phyloP scores from a whole-genome alignment of 1,140 invertebrate species.

The Euwallacea similis region DNA sequence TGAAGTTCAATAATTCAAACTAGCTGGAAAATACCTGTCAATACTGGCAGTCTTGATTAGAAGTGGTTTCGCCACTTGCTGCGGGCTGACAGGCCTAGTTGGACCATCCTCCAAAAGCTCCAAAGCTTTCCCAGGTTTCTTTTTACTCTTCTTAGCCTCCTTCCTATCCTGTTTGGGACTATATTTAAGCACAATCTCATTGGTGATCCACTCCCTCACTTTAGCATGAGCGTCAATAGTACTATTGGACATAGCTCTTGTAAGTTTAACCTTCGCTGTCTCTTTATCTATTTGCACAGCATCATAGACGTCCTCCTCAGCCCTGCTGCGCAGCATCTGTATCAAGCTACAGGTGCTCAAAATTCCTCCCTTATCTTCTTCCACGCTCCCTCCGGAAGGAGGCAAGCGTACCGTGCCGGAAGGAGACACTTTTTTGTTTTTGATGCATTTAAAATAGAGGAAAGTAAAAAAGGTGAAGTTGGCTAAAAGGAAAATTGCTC shows the following conservation, averaged over 20 bases:
- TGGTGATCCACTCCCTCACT: constrained; percentile 81
- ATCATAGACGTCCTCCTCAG: constrained; percentile 62
- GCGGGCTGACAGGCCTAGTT: constrained; percentile 56
- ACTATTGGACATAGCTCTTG: constrained; percentile 72
- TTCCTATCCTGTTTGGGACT: constrained; percentile 61
- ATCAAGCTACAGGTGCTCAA: constrained; percentile 59
- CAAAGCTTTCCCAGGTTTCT: constrained; percentile 24
- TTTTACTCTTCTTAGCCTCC: constrained; percentile 24
- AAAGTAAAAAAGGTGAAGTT: constrained; percentile 77
- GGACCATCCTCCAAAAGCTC: constrained; percentile 50
- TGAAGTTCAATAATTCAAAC: too few relatives aligned
- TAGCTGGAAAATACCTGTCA: neutral
- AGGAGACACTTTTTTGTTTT: constrained; percentile 50
- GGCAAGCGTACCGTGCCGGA: constrained; percentile 57
- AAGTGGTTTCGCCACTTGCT: constrained; percentile 24
- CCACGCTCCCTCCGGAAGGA: constrained; percentile 55
- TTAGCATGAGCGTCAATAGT: constrained; percentile 83
- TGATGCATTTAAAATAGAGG: constrained; percentile 72
- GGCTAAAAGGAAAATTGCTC: constrained; percentile 71
- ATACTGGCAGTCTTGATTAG: constrained; percentile 43
- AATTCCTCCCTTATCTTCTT: constrained; percentile 23
- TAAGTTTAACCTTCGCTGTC: constrained; percentile 67
- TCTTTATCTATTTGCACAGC: constrained; percentile 58
- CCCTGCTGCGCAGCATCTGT: constrained; percentile 59
- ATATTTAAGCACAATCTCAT: constrained; percentile 71